Evolutionary conservation across 2,888 invertebrate species (phyloP).

Genomic region (Drosophila austrosaltans): DNA sequence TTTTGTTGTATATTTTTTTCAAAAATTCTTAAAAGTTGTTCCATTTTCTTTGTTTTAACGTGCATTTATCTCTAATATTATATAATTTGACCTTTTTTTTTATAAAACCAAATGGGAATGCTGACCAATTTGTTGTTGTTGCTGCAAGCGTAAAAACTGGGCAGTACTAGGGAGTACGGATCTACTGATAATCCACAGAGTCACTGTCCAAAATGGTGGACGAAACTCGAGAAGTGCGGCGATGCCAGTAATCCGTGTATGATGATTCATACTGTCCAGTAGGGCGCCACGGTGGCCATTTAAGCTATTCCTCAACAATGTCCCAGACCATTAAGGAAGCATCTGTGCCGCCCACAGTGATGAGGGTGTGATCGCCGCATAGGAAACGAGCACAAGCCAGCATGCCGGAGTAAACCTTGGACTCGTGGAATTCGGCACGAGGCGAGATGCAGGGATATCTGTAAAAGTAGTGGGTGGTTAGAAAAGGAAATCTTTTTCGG

Average conservation of each 20-base stretch:
- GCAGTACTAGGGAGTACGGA: neutral
- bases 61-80: conserved; percentile 70
- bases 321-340: conserved; percentile 96
- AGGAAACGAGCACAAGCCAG: conserved; percentile 92
- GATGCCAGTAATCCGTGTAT: conserved; percentile 81
- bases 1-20: conserved; percentile 31
- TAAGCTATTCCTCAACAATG: conserved; percentile 86
- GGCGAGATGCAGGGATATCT: conserved; percentile 94
- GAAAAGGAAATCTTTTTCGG: no score
- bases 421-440: conserved; percentile 94
- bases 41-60: conserved; percentile 36
- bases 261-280: conserved; percentile 75
- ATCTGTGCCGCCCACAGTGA: conserved; percentile 94
- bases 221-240: conserved; percentile 81
- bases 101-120: conserved; percentile 48
- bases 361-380: conserved; percentile 92
- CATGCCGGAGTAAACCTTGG: conserved; percentile 93
- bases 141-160: conserved; percentile 52
- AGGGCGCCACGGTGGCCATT: conserved; percentile 83
- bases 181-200: conserved; percentile 80
- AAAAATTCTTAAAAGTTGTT: conserved; percentile 44
- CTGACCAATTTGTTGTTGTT: conserved; percentile 62
- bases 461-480: conserved; percentile 18
- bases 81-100: conserved; percentile 26
- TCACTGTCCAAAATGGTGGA: conserved; percentile 82